Evolutionary conservation across 53 echinoderm and acorn worm species (phyloP), one percentile per base, ranked within the genome.

Genomic region (Luidia sarsii): DNA sequence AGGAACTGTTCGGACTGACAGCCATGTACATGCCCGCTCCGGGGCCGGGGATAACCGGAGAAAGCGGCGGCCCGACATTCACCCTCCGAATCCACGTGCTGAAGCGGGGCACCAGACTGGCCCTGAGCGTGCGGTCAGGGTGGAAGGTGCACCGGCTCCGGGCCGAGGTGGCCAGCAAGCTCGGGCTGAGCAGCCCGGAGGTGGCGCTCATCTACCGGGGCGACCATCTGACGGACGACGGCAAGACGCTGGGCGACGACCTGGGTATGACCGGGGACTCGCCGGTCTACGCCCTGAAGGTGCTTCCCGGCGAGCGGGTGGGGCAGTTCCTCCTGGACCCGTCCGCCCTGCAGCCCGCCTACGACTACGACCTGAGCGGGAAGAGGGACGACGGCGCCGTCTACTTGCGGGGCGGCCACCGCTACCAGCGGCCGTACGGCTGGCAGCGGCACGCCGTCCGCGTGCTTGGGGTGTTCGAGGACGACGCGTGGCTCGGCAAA

Each of bases 361-460:
- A 67, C 28, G 68, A 81, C 56, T 68, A 67, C 48, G 67, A 81
- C 23, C 38, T 81, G 27, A 81, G 34, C 10, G 27, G 33, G 20
- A 1, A 23, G 34, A 15, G 24, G 2, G 50, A 67, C 25, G 73
- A 56, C 39, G 55, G 57, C 22, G 34, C 19, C 20, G 53, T 28
- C 1, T 81, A 35, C 57, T 14, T 18, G 51, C 24, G 81, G 15
- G 81, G 81, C 18, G 52, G 50, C 7, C 34, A 55, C 53, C 13
- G 2, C 16, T 81, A 81, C 56, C 34, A 39, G 23, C 67, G 56
- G 3, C 82, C 82, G 27, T 81, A 68, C 41, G 82, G 67, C 9
- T 81, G 82, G 82, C 52, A 25, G 21, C 23, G 82, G 29, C 39
- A 67, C 29, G 82, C 67, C 11, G 33, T 81, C n/a, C 67, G 54